Evolutionary conservation across 2,797 vertebrate species (phyloP).

Genomic region (Sciaenops ocellatus): DNA sequence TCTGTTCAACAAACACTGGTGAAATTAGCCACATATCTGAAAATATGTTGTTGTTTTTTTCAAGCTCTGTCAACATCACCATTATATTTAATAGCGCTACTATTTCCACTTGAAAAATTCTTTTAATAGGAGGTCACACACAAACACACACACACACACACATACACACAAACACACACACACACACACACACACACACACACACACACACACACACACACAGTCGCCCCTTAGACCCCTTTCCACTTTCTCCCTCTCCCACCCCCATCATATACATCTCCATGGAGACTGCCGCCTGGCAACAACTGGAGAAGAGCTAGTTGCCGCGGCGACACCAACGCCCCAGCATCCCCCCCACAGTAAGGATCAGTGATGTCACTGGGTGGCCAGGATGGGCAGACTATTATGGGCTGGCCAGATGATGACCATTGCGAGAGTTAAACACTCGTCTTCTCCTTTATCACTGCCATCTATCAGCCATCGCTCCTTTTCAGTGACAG

Average conservation of each 20-base stretch:
- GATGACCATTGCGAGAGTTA: constrained; percentile 67
- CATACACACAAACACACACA: neutral
- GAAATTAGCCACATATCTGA: constrained; percentile 19
- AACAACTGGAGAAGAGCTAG: constrained; percentile 84
- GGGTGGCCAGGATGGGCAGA: constrained; percentile 56
- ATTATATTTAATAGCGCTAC: constrained; percentile 38
- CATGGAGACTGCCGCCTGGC: constrained; percentile 88
- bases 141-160: neutral
- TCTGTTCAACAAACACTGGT: constrained; percentile 6
- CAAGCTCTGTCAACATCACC: constrained; percentile 38
- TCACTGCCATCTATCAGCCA: constrained; percentile 65
- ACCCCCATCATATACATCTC: constrained; percentile 76
- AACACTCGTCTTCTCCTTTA: constrained; percentile 65
- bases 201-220: neutral
- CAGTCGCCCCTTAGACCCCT: constrained; percentile 36
- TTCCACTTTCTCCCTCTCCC: constrained; percentile 49
- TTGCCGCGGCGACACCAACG: constrained; percentile 79
- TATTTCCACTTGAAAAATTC: constrained; percentile 33
- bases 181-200: constrained; percentile 14
- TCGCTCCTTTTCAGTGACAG: constrained; percentile 61
- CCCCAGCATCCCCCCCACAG: constrained; percentile 48
- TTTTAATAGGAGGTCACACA: constrained; percentile 9
- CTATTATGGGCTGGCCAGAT: constrained; percentile 59
- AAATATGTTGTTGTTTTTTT: constrained; percentile 37
- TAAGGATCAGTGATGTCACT: constrained; percentile 77